A percentile compares a stretch with the other conserved stretches of the same genome.
Conservation (phyloP, 2,113 vertebrate genomes). For the Ciconia boyciana region DNA sequence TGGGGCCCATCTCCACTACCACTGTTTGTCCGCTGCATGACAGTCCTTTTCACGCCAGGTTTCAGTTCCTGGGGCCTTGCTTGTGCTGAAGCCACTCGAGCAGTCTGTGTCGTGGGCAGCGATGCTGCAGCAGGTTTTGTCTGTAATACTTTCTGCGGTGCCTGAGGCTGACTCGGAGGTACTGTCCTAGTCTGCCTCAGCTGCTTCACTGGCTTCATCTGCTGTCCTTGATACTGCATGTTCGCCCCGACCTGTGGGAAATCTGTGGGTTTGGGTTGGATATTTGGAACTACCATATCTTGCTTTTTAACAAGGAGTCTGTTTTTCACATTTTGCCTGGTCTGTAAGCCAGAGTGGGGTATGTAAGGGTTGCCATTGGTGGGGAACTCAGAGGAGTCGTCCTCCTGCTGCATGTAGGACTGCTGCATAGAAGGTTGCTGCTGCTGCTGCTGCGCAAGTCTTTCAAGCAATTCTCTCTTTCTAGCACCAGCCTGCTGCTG, state of each 20-base stretch:
- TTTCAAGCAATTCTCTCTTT: slow-evolving; percentile 90
- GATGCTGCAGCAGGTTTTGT: slow-evolving; percentile 52
- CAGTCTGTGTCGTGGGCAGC: slow-evolving; percentile 35
- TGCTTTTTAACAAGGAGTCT: slow-evolving; percentile 75
- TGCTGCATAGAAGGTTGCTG: slow-evolving; percentile 45
- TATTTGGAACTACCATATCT: neutral
- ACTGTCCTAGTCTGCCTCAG: slow-evolving; percentile 62
- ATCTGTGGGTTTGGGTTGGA: slow-evolving; percentile 55
- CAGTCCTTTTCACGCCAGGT: slow-evolving; percentile 88
- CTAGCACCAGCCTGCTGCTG: slow-evolving; percentile 94
- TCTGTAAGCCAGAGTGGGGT: slow-evolving; percentile 66
- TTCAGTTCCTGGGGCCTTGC: slow-evolving; percentile 75
- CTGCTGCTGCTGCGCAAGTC: slow-evolving; percentile 81
- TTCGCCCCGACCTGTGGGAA: slow-evolving; percentile 47
- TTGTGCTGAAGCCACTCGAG: slow-evolving; percentile 56
- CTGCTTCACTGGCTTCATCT: slow-evolving; percentile 66
- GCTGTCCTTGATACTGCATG: slow-evolving; percentile 67
- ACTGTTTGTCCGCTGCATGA: slow-evolving; percentile 90
- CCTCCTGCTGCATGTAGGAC: slow-evolving; percentile 52
- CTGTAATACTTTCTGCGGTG: slow-evolving; percentile 1
- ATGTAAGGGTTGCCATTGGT: slow-evolving; percentile 69
- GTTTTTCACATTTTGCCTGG: slow-evolving; percentile 76
- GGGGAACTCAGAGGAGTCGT: slow-evolving; percentile 32
- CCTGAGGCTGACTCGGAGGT: slow-evolving; percentile 50
- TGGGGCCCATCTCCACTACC: slow-evolving; percentile 75